Percentiles rank a stretch among this genome's conserved stretches.
Conservation (phyloP, 2,113 vertebrate species). For the Anseranas semipalmata region DNA sequence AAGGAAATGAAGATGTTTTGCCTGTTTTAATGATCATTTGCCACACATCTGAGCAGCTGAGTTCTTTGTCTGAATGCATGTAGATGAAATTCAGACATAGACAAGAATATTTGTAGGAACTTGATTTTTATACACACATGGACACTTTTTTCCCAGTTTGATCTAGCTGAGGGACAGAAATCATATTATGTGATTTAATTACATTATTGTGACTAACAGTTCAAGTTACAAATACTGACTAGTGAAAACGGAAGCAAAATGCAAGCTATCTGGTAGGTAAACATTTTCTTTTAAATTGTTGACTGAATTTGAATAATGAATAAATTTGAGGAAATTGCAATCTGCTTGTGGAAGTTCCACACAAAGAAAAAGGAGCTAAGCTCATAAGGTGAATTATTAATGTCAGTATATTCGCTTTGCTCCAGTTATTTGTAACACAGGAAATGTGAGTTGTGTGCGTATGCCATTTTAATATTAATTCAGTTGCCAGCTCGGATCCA, state of each 20-base stretch:
- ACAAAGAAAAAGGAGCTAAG: constrained; percentile 6
- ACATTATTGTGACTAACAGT: not conserved
- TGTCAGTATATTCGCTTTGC: constrained; percentile 16
- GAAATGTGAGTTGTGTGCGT: constrained; percentile 11
- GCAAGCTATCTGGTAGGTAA: constrained; percentile 30
- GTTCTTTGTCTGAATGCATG: not conserved
- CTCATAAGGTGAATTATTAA: constrained; percentile 58
- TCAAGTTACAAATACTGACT: not conserved
- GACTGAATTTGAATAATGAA: constrained; percentile 50
- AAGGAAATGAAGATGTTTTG: not conserved
- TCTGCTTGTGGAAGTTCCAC: constrained; percentile 6
- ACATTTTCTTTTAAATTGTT: constrained; percentile 43
- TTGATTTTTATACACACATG: not conserved
- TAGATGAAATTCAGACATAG: constrained; percentile 15
- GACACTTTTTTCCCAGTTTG: not conserved
- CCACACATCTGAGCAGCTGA: not conserved
- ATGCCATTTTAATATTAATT: constrained; percentile 27
- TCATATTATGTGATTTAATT: not conserved
- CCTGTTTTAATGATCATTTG: not conserved
- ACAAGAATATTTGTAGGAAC: not conserved
- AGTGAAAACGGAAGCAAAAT: constrained; percentile 30
- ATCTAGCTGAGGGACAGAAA: constrained; percentile 10
- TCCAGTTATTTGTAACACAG: constrained; percentile 29
- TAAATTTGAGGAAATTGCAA: constrained; percentile 27
- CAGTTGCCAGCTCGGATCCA: constrained; percentile 12